A percentile compares a stretch with the other conserved stretches of the same genome.
Evolutionary conservation across 2,888 invertebrate genomes (phyloP).

Genomic region (Eugnorisma glareosa): DNA sequence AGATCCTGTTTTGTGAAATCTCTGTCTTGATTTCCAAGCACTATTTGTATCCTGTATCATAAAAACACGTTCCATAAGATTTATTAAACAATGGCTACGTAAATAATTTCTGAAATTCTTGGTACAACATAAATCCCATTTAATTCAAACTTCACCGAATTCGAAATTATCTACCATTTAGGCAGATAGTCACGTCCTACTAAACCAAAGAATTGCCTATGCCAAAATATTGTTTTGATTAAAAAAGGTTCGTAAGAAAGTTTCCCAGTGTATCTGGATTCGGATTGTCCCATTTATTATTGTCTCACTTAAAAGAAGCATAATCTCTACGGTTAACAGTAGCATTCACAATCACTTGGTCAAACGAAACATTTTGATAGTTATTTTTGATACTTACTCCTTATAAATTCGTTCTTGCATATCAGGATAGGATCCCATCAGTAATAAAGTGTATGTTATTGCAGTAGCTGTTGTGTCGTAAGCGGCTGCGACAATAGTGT

Average conservation of each 20-base stretch:
- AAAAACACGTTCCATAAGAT: neutral
- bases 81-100: neutral
- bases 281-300: too few species aligned
- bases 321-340: neutral
- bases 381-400: slow-evolving; percentile 43
- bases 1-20: slow-evolving; percentile 46
- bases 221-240: neutral
- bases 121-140: neutral
- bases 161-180: too few species aligned
- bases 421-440: slow-evolving; percentile 36
- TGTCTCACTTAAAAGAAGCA: neutral
- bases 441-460: slow-evolving; percentile 23
- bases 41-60: slow-evolving; percentile 34
- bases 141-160: neutral
- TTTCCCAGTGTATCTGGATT: neutral
- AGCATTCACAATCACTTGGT: neutral
- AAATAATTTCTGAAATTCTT: neutral
- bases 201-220: neutral
- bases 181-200: neutral
- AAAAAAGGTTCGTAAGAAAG: neutral
- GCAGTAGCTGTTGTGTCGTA: slow-evolving; percentile 36
- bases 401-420: slow-evolving; percentile 47
- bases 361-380: too few species aligned
- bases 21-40: slow-evolving; percentile 35
- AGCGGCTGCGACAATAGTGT: slow-evolving; percentile 39